Percentiles rank a stretch among this genome's conserved stretches.
Conservation (phyloP, 23 tunicate species). For the Botrylloides violaceus region DNA sequence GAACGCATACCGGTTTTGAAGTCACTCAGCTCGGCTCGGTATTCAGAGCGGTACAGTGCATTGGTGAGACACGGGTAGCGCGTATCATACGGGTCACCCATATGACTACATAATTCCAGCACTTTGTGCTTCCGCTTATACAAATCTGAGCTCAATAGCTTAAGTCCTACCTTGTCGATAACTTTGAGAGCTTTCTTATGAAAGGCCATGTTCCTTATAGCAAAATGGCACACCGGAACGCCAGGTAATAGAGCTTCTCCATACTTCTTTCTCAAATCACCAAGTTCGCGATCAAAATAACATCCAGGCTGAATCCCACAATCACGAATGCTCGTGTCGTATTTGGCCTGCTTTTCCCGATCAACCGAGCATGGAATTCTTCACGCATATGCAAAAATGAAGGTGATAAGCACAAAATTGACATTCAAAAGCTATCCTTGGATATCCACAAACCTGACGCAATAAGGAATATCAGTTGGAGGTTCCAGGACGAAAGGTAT, state of each 20-base stretch:
- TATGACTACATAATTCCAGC: too few species aligned
- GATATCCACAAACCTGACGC: slow-evolving; percentile 14
- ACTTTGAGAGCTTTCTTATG: slow-evolving; percentile 24
- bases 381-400: too few species aligned
- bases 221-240: slow-evolving; percentile 85
- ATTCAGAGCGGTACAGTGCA: too few species aligned
- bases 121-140: too few species aligned
- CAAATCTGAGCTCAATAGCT: too few species aligned
- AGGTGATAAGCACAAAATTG: too few species aligned
- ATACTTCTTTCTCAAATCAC: slow-evolving; percentile 26
- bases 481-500: slow-evolving; percentile 19
- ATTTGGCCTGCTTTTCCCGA: slow-evolving; percentile 27
- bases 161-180: slow-evolving; percentile 28
- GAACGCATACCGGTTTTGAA: too few species aligned
- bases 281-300: slow-evolving; percentile 48
- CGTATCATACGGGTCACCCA: too few species aligned
- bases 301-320: slow-evolving; percentile 73
- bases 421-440: too few species aligned
- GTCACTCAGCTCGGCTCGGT: too few species aligned
- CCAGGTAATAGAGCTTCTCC: slow-evolving; percentile 75
- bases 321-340: not conserved
- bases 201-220: slow-evolving; percentile 49
- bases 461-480: slow-evolving; percentile 18
- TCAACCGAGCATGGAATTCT: slow-evolving; percentile 68
- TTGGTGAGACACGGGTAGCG: too few species aligned